Base-by-base conservation (phyloP, 1,140 invertebrate species). In the Cydia splendana region DNA sequence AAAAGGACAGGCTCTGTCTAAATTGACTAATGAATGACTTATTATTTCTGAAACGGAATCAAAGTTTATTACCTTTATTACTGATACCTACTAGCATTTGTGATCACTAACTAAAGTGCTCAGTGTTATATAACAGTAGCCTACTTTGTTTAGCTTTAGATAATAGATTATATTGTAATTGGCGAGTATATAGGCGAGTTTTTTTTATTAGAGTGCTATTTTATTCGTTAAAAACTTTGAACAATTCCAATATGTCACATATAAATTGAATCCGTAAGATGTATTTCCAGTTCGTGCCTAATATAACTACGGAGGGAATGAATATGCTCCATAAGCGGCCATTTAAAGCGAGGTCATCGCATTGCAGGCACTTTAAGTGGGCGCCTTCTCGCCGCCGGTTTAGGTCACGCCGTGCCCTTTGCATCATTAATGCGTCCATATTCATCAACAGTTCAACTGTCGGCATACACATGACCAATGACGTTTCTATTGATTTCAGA, bases 401-500 rank as follows among this genome's bases (percentile, higher is more conserved):
- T 71, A 38, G 67, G 34, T 38, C 67, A 38, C 2, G 13, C 15
- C 15, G n/a, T 71, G 67, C 67, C 67, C 67, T 71, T 38, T 42
- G n/a, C 67, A 38, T 71, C 67, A 71, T 71, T 38, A 45, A 71
- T 71, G 34, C 34, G 67, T 71, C 67, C 20, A 71, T 71, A 71
- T 71, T 38, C 30, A 71, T 71, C 67, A 71, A 6, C 34, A 71
- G n/a, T 69, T 9, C 28, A 69, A 69, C 65, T 34, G 34, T 12
- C 30, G 30, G 42, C 18, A 74, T 48, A 79, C 77, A 76, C 75
- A 81, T 83, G 69, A 81, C 76, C 65, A 74, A 75, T 75, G n/a
- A 24, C 10, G 12, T 53, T 69, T 57, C 48, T 77, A 74, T 79
- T 51, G 18, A 48, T 75, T 51, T 45, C 85, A 93, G 93, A 85